Evolutionary conservation across 2,797 vertebrate genomes (phyloP).

Genomic region (Crocidura indochinensis): DNA sequence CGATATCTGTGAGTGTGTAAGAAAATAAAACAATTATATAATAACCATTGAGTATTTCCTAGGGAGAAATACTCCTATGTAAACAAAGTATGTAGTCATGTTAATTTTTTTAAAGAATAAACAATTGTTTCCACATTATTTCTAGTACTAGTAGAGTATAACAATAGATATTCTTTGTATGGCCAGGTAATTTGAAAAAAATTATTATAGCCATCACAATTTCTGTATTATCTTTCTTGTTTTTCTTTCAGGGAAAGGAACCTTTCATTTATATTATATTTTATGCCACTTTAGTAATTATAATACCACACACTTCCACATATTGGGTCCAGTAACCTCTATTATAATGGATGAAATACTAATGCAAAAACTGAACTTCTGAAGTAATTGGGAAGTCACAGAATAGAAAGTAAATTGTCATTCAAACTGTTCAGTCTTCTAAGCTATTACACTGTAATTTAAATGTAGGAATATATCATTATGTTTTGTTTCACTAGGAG

Average conservation of each 20-base stretch:
- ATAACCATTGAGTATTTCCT: not conserved
- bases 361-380: not conserved
- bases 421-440: not conserved
- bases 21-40: not conserved
- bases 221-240: conserved; percentile 26
- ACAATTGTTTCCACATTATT: conserved; percentile 6
- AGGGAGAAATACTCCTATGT: not conserved
- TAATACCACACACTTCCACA: not conserved
- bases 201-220: conserved; percentile 22
- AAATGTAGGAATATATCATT: not conserved
- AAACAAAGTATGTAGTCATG: not conserved
- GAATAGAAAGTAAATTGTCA: conserved; percentile 4
- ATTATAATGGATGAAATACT: not conserved
- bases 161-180: conserved; percentile 18
- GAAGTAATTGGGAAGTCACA: not conserved
- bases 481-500: not conserved
- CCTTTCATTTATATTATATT: not conserved
- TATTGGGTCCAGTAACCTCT: not conserved
- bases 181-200: conserved; percentile 12
- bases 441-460: not conserved
- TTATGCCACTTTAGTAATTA: not conserved
- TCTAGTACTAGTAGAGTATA: not conserved
- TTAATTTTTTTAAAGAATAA: conserved; percentile 26
- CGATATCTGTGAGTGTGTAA: not conserved
- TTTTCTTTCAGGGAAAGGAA: conserved; percentile 46